These are phyloP conservation scores for Petroica traversi DNA, from an alignment of 2,113 vertebrate genomes.

Conservation along the genomic window DNA sequence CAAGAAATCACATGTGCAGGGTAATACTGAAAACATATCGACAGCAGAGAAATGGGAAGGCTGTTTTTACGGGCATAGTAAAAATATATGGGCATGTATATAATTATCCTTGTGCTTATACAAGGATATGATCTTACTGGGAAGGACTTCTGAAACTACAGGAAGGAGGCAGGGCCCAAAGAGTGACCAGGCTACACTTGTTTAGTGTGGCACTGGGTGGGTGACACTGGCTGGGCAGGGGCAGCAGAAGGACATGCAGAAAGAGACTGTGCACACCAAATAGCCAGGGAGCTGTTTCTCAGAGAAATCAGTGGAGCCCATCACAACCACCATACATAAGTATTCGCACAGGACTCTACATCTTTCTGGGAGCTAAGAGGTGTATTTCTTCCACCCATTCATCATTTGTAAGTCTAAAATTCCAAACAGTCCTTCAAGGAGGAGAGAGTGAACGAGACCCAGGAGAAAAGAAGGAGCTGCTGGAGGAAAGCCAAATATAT, in stretches of 20 bases:
- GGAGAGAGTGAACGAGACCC: slow-evolving; percentile 24
- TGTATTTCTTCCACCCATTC: slow-evolving; percentile 25
- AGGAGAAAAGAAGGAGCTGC: slow-evolving; percentile 41
- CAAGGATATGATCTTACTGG: not conserved
- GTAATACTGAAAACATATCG: not conserved
- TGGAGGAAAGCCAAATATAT: slow-evolving; percentile 48
- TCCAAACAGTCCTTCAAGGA: slow-evolving; percentile 60
- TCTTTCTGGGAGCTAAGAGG: slow-evolving; percentile 10
- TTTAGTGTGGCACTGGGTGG: not conserved
- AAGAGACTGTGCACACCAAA: not conserved
- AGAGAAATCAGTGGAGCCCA: not conserved
- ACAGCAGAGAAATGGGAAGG: not conserved
- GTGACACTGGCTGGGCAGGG: not conserved
- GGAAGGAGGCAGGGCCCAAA: not conserved
- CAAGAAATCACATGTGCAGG: accelerated
- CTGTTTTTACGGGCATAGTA: not conserved
- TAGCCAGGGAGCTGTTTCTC: not conserved
- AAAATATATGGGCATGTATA: not conserved
- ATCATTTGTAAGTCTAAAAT: slow-evolving; percentile 37
- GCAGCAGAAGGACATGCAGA: not conserved
- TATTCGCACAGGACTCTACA: not conserved
- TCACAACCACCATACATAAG: not conserved
- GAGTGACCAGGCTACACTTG: accelerated
- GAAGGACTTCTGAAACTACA: not conserved
- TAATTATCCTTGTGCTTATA: not conserved